Evolutionary conservation across 2,113 vertebrate species (phyloP).

Genomic region (Cyphomyrus discorhynchus): DNA sequence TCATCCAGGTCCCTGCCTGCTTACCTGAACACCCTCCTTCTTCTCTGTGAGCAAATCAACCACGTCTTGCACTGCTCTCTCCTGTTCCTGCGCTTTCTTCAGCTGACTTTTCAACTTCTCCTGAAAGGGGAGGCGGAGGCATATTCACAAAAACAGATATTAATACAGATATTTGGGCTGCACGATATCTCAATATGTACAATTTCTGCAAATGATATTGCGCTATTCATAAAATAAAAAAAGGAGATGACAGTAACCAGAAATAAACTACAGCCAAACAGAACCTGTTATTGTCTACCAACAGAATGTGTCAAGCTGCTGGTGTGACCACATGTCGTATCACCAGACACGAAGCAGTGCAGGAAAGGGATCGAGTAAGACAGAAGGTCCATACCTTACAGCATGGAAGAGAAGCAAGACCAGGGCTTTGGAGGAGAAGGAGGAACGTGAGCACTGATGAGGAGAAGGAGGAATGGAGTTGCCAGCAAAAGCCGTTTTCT

Average conservation of each 20-base stretch:
- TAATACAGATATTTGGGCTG: background rate
- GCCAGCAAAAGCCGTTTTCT: background rate
- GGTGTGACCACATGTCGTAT: background rate
- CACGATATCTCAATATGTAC: background rate
- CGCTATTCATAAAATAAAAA: background rate
- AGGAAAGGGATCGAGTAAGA: background rate
- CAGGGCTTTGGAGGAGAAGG: background rate
- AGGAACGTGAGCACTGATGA: background rate
- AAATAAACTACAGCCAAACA: background rate
- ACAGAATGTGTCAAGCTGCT: background rate
- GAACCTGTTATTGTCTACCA: background rate
- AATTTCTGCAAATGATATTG: background rate
- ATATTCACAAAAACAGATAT: background rate
- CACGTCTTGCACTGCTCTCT: constrained; percentile 14
- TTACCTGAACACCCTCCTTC: constrained; percentile 49
- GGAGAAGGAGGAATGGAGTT: background rate
- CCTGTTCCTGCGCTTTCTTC: constrained; percentile 46
- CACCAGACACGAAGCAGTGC: background rate
- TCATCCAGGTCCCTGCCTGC: background rate
- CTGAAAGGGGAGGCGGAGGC: constrained; percentile 30
- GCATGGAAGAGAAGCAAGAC: background rate
- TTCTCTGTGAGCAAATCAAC: constrained; percentile 45
- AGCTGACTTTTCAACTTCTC: constrained; percentile 54
- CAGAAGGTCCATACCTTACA: constrained; percentile 6
- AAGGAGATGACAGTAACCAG: background rate